Evolutionary conservation across 2,113 vertebrate species (phyloP), one percentile per base, ranked within the genome.

Genomic region (Notarius quadriscutis): DNA sequence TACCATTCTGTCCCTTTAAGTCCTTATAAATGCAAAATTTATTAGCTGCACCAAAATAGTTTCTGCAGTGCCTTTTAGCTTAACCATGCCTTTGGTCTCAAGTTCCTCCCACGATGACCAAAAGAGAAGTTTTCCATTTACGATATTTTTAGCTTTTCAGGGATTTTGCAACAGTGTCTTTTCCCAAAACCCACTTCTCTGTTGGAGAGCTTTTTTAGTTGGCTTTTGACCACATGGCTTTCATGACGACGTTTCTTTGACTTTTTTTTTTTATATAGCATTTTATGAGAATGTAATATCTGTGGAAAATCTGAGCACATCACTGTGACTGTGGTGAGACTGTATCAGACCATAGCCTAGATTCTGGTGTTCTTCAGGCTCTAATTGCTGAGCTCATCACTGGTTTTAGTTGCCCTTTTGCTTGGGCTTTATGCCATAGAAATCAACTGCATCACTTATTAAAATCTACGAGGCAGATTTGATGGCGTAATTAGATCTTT

Each of bases 91-190:
- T 55, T 69, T 25, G 63, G 30, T 86, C 27, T 53, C 18, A 79
- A 67, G 60, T 79, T 87, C 71, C 48, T 65, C 58, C 57, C 57
- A 4, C 34, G 7, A 65, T 65, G 25, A 74, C 83, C 65, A 30
- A 75, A 84, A 87, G 75, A 80, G n/a, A 62, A 67, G 22, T 86
- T 81, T 84, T 34, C 12, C 58, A 62, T 86, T 34, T 84, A 27
- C 9, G 6, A 34, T 86, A 89, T 83, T 91, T 89, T 91, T 83
- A 84, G 74, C 55, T 84, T 80, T 86, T 63, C 27, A n/a, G 57
- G 17, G 51, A 75, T 91, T 86, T 67, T 50, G 72, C 67, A 88
- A 86, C 71, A 60, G 22, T n/a, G 48, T 88, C 50, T 48, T 81
- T 69, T 48, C 84, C 81, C 82, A 58, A 57, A 78, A 14, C 65